These are phyloP conservation scores for Metaphire vulgaris DNA, from an alignment of 1,140 invertebrate genomes.

Conservation along the genomic window DNA sequence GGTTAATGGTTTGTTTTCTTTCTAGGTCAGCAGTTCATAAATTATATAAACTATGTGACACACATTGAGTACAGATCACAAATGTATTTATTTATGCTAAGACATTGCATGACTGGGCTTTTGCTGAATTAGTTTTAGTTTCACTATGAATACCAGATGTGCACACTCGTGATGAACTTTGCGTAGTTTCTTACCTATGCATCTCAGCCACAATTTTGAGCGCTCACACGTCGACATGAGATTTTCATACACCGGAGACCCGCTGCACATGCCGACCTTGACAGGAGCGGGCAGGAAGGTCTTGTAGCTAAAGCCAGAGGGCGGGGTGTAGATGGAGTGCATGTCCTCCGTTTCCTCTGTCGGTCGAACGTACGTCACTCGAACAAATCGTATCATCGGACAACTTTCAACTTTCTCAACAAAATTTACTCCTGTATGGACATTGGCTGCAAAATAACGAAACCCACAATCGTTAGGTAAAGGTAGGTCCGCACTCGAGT, in stretches of 20 bases:
- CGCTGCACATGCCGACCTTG: slow-evolving; percentile 31
- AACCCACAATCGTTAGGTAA: too few species aligned
- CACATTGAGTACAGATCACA: too few species aligned
- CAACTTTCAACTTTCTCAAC: slow-evolving; percentile 30
- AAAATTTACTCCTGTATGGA: slow-evolving; percentile 30
- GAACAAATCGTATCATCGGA: slow-evolving; percentile 28
- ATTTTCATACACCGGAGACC: slow-evolving; percentile 27
- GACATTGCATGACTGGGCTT: too few species aligned
- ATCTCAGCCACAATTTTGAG: slow-evolving; percentile 28
- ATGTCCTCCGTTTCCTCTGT: slow-evolving; percentile 11
- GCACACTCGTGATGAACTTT: too few species aligned
- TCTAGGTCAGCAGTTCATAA: too few species aligned
- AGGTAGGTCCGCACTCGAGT: too few species aligned
- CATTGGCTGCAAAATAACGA: slow-evolving; percentile 21
- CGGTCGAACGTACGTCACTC: slow-evolving; percentile 30
- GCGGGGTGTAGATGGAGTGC: slow-evolving; percentile 23
- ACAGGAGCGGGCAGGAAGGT: slow-evolving; percentile 29
- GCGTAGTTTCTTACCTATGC: slow-evolving; percentile 29
- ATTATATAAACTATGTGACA: too few species aligned
- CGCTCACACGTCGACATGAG: slow-evolving; percentile 26
- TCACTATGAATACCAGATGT: too few species aligned
- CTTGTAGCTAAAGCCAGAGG: slow-evolving; percentile 26
- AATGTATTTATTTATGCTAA: too few species aligned
- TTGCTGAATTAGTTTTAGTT: too few species aligned
- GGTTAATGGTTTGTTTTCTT: too few species aligned